Conservation (phyloP, 1,140 invertebrate species). For the Drosophila funebris region DNA sequence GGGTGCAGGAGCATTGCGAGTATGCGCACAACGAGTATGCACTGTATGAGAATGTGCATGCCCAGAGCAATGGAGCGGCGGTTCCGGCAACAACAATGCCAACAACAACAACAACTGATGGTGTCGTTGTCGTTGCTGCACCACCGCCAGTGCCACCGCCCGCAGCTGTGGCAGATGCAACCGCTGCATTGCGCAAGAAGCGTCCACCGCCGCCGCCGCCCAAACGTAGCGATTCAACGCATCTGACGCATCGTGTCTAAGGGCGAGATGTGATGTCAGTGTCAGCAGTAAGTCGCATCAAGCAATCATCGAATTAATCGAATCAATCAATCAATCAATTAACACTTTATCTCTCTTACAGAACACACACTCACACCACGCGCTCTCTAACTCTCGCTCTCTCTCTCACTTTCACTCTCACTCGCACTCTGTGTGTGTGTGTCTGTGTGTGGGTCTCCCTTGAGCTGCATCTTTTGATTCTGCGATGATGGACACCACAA, state of each 20-base stretch:
- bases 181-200: constrained; percentile 84
- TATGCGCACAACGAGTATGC: constrained; percentile 74
- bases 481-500: constrained; percentile 2
- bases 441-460: too few relatives aligned
- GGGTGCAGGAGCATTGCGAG: constrained; percentile 95
- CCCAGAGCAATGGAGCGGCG: constrained; percentile 47
- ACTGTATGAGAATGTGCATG: constrained; percentile 83
- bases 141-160: constrained; percentile 48
- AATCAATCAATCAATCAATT: neutral
- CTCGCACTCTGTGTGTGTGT: too few relatives aligned
- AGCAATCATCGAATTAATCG: neutral
- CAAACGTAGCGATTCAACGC: constrained; percentile 91
- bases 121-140: neutral
- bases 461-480: constrained; percentile 8
- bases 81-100: neutral
- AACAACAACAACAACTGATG: neutral
- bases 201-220: constrained; percentile 91
- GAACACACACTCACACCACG: neutral
- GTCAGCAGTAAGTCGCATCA: neutral
- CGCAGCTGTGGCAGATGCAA: constrained; percentile 29
- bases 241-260: constrained; percentile 85
- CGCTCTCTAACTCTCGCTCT: too few relatives aligned
- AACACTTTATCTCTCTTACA: neutral
- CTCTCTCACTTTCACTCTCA: too few relatives aligned
- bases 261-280: neutral